Evolutionary conservation across 2,113 vertebrate genomes (phyloP).

Genomic region (Lampris megalopsis): DNA sequence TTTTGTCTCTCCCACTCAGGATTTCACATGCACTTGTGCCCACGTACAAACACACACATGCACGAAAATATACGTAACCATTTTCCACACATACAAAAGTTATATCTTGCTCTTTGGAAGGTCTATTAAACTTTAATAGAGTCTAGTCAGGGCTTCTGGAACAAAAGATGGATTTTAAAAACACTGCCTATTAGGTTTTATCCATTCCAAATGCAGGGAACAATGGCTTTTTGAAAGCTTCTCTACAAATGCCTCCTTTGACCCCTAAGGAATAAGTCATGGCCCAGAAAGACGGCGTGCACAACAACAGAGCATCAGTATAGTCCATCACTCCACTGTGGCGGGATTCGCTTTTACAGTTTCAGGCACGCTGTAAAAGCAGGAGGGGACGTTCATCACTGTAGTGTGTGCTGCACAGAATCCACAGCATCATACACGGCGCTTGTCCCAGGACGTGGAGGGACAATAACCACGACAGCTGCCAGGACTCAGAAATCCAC

Average conservation of each 20-base stretch:
- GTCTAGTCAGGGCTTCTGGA: slow-evolving; percentile 47
- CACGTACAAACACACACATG: slow-evolving; percentile 37
- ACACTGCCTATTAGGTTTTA: slow-evolving; percentile 23
- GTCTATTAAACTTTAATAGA: slow-evolving; percentile 78
- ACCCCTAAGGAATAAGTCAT: slow-evolving; percentile 65
- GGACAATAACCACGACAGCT: neutral
- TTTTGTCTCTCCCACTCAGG: neutral
- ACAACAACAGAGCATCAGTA: slow-evolving; percentile 33
- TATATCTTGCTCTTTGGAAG: slow-evolving; percentile 54
- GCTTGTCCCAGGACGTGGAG: slow-evolving; percentile 22
- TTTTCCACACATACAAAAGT: slow-evolving; percentile 52
- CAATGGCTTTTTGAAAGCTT: slow-evolving; percentile 60
- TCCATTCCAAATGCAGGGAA: slow-evolving; percentile 30
- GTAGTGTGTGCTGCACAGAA: neutral
- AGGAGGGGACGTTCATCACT: slow-evolving; percentile 32
- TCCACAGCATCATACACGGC: slow-evolving; percentile 23
- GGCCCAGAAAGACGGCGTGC: slow-evolving; percentile 43
- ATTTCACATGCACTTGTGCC: slow-evolving; percentile 6
- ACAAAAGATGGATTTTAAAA: slow-evolving; percentile 66
- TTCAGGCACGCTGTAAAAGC: slow-evolving; percentile 47
- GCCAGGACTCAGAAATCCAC: neutral
- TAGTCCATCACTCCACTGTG: slow-evolving; percentile 47
- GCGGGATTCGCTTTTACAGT: slow-evolving; percentile 58
- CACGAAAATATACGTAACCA: neutral
- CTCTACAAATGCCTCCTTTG: slow-evolving; percentile 53